phyloP scores from a whole-genome alignment of 1,140 invertebrate species.

The Apis mellifera region DNA sequence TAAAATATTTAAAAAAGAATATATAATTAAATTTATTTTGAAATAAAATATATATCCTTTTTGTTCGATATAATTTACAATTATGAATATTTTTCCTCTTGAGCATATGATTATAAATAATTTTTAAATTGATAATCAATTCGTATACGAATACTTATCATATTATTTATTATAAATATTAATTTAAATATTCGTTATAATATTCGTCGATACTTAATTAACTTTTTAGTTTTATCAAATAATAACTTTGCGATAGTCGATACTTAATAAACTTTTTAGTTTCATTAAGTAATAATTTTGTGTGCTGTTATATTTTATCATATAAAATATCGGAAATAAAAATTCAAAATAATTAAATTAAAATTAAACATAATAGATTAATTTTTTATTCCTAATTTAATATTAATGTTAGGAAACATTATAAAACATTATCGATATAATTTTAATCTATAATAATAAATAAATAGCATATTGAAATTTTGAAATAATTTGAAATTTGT shows the following conservation, averaged over 20 bases:
- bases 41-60: background rate
- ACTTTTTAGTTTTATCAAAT: background rate
- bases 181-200: background rate
- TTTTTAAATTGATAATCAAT: constrained; percentile 19
- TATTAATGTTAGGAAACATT: background rate
- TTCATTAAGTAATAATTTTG: no score
- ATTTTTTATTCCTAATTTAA: background rate
- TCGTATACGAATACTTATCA: background rate
- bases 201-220: background rate
- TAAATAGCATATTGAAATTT: no score
- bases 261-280: no score
- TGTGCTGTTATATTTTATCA: no score
- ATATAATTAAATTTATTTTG: background rate
- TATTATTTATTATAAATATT: background rate
- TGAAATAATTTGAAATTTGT: no score
- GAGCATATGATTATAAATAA: background rate
- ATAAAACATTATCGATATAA: background rate
- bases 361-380: background rate
- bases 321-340: background rate
- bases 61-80: background rate
- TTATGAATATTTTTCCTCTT: background rate
- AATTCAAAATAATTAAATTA: background rate
- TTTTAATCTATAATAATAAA: no score
- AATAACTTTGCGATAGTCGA: background rate
- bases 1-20: background rate